A percentile compares a stretch with the other conserved stretches of the same genome.
These are phyloP conservation scores for Carcina quercana DNA, from an alignment of 2,888 invertebrate genomes.

Conservation along the genomic window DNA sequence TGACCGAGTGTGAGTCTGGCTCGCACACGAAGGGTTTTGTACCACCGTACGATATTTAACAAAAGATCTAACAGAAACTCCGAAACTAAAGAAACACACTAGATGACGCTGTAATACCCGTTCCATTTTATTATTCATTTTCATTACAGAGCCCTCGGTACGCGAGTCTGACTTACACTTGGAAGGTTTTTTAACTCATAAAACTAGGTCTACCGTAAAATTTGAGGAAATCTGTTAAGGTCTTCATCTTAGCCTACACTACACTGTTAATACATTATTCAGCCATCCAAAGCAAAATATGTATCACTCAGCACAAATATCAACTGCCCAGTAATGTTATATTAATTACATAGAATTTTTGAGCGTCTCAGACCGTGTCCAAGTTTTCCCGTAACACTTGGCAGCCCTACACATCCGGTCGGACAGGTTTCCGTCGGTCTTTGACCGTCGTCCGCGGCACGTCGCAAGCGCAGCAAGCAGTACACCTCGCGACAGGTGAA, in stretches of 20 bases:
- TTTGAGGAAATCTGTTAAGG: background rate
- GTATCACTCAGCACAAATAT: too few species aligned
- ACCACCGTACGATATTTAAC: too few species aligned
- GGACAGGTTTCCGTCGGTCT: constrained; percentile 49
- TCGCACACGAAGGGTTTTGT: too few species aligned
- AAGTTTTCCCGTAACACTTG: constrained; percentile 32
- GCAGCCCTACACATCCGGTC: constrained; percentile 57
- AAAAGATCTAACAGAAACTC: too few species aligned
- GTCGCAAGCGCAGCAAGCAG: constrained; percentile 49
- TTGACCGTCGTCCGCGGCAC: constrained; percentile 50
- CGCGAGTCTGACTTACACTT: background rate
- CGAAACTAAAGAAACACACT: too few species aligned
- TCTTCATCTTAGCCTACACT: background rate
- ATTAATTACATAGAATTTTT: constrained; percentile 9
- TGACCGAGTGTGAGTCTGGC: too few species aligned
- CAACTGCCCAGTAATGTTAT: too few species aligned
- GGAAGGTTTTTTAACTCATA: background rate
- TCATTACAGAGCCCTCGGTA: background rate
- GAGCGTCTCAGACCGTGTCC: constrained; percentile 20
- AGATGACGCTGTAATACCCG: too few species aligned
- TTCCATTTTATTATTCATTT: too few species aligned
- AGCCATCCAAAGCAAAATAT: too few species aligned
- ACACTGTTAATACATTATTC: background rate
- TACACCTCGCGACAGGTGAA: constrained; percentile 49
- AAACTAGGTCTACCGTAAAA: background rate